A percentile compares a stretch with the other conserved stretches of the same genome.
These are phyloP conservation scores for Drosophila pruinosa DNA, from an alignment of 1,140 invertebrate genomes.

Conservation along the genomic window DNA sequence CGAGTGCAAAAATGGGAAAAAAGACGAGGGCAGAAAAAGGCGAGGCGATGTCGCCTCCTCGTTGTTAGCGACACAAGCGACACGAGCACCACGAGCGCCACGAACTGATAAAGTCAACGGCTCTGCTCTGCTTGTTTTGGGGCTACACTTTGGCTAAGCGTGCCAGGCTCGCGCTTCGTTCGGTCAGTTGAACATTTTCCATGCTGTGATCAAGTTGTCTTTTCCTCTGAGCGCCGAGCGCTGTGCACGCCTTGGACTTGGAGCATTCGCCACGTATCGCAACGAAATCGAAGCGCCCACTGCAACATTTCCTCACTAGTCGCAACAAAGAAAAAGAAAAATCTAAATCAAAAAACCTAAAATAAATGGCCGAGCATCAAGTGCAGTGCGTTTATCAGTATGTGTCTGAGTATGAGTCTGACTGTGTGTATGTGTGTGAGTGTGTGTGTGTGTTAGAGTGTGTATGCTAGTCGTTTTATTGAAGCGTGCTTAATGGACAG, in stretches of 20 bases:
- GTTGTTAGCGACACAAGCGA: neutral
- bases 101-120: slow-evolving; percentile 58
- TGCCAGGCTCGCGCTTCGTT: slow-evolving; percentile 54
- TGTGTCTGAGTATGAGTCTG: slow-evolving; percentile 10
- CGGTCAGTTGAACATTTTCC: slow-evolving; percentile 80
- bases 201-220: slow-evolving; percentile 80
- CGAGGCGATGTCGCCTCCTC: neutral
- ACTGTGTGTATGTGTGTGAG: slow-evolving; percentile 13
- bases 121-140: neutral
- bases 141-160: slow-evolving; percentile 40
- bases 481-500: slow-evolving; percentile 57
- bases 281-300: slow-evolving; percentile 48
- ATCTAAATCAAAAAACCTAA: neutral
- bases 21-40: neutral
- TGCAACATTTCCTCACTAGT: slow-evolving; percentile 16
- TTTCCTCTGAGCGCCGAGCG: slow-evolving; percentile 79
- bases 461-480: slow-evolving; percentile 19
- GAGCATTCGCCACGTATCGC: slow-evolving; percentile 59
- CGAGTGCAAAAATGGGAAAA: neutral
- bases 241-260: slow-evolving; percentile 77
- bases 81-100: slow-evolving; percentile 12
- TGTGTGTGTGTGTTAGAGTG: slow-evolving; percentile 14
- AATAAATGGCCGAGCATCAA: slow-evolving; percentile 46
- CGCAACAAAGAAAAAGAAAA: slow-evolving; percentile 7
- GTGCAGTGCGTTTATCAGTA: slow-evolving; percentile 42